Evolutionary conservation across 2,113 vertebrate genomes (phyloP).

Genomic region (Choloepus hoffmanni): DNA sequence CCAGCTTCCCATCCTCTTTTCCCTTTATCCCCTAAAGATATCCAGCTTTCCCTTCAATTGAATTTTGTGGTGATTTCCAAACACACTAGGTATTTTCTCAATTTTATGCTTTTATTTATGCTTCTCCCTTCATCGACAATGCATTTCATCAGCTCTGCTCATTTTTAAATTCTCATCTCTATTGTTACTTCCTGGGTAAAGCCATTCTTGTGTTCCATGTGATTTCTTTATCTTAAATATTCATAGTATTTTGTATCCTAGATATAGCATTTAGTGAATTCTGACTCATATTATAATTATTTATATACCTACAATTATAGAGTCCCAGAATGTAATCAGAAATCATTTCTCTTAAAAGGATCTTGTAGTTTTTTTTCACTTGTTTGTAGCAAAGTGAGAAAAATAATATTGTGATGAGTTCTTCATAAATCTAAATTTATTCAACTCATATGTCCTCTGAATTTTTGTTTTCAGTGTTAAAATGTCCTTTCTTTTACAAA

Average conservation of each 20-base stretch:
- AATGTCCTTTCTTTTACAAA: constrained; percentile 24
- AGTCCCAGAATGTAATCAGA: constrained; percentile 43
- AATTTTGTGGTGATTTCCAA: background rate
- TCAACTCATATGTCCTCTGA: background rate
- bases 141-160: background rate
- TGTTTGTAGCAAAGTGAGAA: background rate
- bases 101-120: background rate
- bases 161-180: background rate
- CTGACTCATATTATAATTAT: background rate
- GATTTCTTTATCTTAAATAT: background rate
- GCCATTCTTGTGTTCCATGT: background rate
- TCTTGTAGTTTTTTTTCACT: constrained; percentile 9
- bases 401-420: background rate
- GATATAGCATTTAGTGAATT: constrained; percentile 3
- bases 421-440: constrained; percentile 38
- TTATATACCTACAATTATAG: background rate
- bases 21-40: background rate
- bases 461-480: constrained; percentile 12
- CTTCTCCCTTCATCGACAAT: background rate
- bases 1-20: background rate
- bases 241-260: background rate
- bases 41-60: background rate
- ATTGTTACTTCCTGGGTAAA: background rate
- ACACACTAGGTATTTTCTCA: background rate
- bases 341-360: background rate